Evolutionary conservation across 1,140 invertebrate genomes (phyloP).

Genomic region (Macrotrachela quadricornifera): DNA sequence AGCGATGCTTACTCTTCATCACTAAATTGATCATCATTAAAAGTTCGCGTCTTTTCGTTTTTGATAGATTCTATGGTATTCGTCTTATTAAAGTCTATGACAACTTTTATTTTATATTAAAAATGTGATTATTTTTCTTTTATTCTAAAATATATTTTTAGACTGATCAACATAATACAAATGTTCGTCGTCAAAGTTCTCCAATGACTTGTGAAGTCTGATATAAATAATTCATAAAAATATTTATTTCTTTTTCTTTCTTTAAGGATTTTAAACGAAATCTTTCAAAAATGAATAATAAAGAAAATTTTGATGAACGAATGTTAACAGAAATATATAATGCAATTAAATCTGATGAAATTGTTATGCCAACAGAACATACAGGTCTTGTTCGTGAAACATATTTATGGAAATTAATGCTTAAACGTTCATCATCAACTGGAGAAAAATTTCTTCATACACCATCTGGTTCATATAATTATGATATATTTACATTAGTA

Average conservation of each 20-base stretch:
- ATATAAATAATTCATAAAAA: too few species aligned
- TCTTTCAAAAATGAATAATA: slow-evolving; percentile 55
- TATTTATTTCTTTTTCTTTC: too few species aligned
- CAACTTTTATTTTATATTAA: too few species aligned
- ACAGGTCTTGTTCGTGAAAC: slow-evolving; percentile 78
- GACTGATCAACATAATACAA: slow-evolving; percentile 84
- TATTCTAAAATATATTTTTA: too few species aligned
- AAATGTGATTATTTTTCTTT: too few species aligned
- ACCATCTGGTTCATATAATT: slow-evolving; percentile 51
- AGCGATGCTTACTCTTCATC: too few species aligned
- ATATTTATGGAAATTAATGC: slow-evolving; percentile 70
- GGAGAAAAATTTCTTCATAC: slow-evolving; percentile 51
- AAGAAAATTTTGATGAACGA: slow-evolving; percentile 70
- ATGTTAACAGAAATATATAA: slow-evolving; percentile 80
- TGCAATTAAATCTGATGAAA: slow-evolving; percentile 89
- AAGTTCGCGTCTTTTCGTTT: too few species aligned
- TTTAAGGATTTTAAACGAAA: slow-evolving; percentile 4
- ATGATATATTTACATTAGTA: slow-evolving; percentile 55
- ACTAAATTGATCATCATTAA: too few species aligned
- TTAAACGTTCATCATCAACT: slow-evolving; percentile 23
- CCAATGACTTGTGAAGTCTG: slow-evolving; percentile 61
- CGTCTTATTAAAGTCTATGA: too few species aligned
- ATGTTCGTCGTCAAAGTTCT: slow-evolving; percentile 70
- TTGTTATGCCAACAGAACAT: slow-evolving; percentile 96
- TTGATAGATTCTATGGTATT: too few species aligned